Evolutionary conservation across 1,140 invertebrate genomes (phyloP).

Genomic region (Solenopsis invicta): DNA sequence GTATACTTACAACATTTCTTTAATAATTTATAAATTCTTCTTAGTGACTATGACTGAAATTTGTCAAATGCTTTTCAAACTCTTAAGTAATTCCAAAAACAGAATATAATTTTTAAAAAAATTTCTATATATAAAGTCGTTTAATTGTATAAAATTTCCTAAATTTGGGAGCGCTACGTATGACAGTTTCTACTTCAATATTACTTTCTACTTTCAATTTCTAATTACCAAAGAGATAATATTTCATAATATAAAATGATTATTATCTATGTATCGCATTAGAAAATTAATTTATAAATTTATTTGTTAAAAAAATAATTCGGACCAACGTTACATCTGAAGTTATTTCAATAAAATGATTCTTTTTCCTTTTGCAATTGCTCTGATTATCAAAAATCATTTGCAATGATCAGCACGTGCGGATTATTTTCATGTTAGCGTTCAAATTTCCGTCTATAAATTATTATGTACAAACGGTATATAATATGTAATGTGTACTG

Average conservation of each 20-base stretch:
- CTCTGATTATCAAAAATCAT: neutral
- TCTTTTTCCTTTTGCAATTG: neutral
- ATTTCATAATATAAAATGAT: neutral
- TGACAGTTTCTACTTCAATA: constrained; percentile 15
- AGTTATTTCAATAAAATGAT: neutral
- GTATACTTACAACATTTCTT: neutral
- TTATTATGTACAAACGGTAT: neutral
- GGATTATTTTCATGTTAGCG: neutral
- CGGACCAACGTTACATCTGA: neutral
- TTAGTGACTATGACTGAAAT: neutral
- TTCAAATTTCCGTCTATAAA: neutral
- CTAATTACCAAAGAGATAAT: neutral
- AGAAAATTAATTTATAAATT: constrained; percentile 15
- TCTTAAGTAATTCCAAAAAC: neutral
- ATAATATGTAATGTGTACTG: neutral
- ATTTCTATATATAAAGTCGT: neutral
- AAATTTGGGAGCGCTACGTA: neutral
- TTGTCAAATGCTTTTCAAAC: too few species aligned
- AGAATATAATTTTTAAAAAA: neutral
- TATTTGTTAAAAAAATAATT: neutral
- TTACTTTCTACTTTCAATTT: neutral
- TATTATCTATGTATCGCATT: neutral
- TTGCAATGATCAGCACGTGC: neutral
- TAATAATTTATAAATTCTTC: neutral
- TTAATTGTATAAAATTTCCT: neutral